phyloP scores from a whole-genome alignment of 2,888 invertebrate genomes.

The Melipona beecheii region DNA sequence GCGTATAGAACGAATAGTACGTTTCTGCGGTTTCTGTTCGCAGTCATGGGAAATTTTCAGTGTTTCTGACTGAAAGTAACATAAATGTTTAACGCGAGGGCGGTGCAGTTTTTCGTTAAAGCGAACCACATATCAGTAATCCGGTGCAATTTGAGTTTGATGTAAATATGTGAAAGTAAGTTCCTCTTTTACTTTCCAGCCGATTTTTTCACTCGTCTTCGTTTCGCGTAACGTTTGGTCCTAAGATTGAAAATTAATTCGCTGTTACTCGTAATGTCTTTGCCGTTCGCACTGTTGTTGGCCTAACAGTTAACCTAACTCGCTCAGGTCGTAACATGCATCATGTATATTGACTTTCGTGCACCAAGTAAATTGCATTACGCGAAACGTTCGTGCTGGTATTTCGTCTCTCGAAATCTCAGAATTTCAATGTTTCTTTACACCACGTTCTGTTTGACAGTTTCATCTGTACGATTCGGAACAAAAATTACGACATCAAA shows the following conservation, averaged over 20 bases:
- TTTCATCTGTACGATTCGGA: background rate
- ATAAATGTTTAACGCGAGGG: constrained; percentile 67
- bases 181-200: constrained; percentile 44
- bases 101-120: constrained; percentile 68
- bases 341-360: constrained; percentile 20
- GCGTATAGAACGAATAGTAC: background rate
- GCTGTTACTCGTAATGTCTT: constrained; percentile 10
- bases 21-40: constrained; percentile 1
- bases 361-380: constrained; percentile 15
- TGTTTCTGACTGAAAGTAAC: constrained; percentile 43
- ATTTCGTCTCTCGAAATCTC: constrained; percentile 12
- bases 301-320: constrained; percentile 62
- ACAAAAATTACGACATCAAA: background rate
- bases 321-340: background rate
- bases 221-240: background rate
- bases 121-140: constrained; percentile 71
- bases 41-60: constrained; percentile 7
- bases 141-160: constrained; percentile 72
- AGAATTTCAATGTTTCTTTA: no score
- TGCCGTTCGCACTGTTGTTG: constrained; percentile 24
- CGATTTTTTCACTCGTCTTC: background rate
- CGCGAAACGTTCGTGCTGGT: background rate
- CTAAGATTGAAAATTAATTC: background rate
- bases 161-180: constrained; percentile 81
- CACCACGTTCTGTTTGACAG: background rate